Percentiles rank a stretch among this genome's conserved stretches.
Conservation (phyloP, 2,797 vertebrate species). For the Alauda arvensis region DNA sequence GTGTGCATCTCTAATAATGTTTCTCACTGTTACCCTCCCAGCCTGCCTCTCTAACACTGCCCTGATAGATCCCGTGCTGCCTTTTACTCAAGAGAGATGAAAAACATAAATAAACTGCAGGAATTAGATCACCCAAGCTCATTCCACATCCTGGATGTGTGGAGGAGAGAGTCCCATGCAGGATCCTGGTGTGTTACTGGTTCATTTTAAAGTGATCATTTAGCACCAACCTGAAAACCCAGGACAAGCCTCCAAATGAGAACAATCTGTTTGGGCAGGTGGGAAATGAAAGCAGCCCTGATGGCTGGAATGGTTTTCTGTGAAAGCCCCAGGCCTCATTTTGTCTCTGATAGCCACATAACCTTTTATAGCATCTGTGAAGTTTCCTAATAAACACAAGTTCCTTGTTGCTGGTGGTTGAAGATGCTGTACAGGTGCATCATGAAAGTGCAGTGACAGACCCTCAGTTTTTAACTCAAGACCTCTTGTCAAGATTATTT, state of each 20-base stretch:
- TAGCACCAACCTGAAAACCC: conserved; percentile 51
- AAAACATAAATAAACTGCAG: not conserved
- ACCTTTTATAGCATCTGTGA: conserved; percentile 62
- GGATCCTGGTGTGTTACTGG: not conserved
- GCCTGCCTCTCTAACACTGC: not conserved
- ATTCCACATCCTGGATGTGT: not conserved
- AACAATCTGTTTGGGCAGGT: conserved; percentile 60
- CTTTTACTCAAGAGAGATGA: not conserved
- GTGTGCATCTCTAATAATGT: not conserved
- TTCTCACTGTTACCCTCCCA: not conserved
- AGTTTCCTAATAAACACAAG: conserved; percentile 58
- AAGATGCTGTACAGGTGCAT: conserved; percentile 61
- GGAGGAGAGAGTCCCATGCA: not conserved
- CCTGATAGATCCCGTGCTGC: not conserved
- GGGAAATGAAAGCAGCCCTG: conserved; percentile 37
- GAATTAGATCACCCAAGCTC: not conserved
- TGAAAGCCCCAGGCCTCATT: conserved; percentile 41
- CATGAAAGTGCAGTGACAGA: conserved; percentile 54
- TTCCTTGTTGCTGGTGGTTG: conserved; percentile 54
- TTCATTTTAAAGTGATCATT: conserved; percentile 46
- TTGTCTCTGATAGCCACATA: conserved; percentile 57
- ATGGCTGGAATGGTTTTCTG: conserved; percentile 34
- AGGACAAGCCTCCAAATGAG: conserved; percentile 40
- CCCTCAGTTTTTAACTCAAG: conserved; percentile 5
- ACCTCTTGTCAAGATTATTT: conserved; percentile 57